A percentile compares a stretch with the other conserved stretches of the same genome.
These are phyloP conservation scores for Desoria tigrina DNA, from an alignment of 2,888 invertebrate species.

Conservation along the genomic window DNA sequence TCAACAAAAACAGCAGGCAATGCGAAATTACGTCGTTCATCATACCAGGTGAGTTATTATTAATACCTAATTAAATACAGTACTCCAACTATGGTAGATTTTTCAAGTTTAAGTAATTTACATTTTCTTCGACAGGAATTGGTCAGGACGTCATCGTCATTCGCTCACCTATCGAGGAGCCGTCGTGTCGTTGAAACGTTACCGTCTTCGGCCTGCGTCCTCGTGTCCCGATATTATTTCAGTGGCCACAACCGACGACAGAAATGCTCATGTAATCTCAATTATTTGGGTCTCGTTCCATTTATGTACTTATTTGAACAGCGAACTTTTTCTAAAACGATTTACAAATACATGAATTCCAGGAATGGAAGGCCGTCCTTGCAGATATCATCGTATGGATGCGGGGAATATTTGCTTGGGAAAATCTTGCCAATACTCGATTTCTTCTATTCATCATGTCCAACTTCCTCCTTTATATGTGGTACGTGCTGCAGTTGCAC, in stretches of 20 bases:
- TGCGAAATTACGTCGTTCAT: constrained; percentile 34
- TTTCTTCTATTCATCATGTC: constrained; percentile 80
- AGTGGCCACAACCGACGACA: constrained; percentile 49
- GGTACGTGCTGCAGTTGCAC: too few species aligned
- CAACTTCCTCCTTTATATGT: constrained; percentile 84
- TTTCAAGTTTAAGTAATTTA: not conserved
- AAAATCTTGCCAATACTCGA: constrained; percentile 75
- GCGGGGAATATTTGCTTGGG: constrained; percentile 64
- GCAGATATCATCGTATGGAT: constrained; percentile 67
- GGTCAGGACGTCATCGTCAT: constrained; percentile 60
- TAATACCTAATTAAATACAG: too few species aligned
- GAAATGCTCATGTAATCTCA: constrained; percentile 47
- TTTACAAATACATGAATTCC: constrained; percentile 24
- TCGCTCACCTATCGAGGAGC: constrained; percentile 82
- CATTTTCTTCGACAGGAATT: constrained; percentile 30
- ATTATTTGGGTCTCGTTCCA: too few species aligned
- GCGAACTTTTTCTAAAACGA: not conserved
- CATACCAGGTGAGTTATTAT: constrained; percentile 25
- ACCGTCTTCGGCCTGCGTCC: constrained; percentile 72
- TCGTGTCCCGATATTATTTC: constrained; percentile 80
- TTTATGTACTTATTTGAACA: not conserved
- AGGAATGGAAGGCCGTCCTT: constrained; percentile 73
- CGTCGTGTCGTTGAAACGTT: constrained; percentile 79
- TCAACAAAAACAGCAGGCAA: constrained; percentile 24
- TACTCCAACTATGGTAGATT: not conserved